Evolutionary conservation across 2,113 vertebrate genomes (phyloP).

Genomic region (mouse (Mus musculus)): DNA sequence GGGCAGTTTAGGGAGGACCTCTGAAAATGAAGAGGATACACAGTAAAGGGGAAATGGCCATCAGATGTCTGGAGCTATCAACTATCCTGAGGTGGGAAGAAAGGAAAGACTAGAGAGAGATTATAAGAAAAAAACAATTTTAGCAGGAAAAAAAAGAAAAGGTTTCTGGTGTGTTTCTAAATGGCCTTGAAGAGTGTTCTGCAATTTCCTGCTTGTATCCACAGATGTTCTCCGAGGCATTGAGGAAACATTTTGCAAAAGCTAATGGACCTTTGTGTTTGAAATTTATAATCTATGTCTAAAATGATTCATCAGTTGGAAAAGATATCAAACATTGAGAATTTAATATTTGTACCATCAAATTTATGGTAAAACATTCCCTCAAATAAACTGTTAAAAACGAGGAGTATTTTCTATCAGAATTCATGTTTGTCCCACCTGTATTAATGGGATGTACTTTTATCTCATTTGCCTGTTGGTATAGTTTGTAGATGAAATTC

Average conservation of each 20-base stretch:
- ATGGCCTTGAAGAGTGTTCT: not conserved
- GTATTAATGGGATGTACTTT: not conserved
- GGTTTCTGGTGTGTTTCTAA: not conserved
- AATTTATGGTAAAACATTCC: slow-evolving; percentile 35
- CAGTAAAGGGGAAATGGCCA: not conserved
- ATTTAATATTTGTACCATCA: slow-evolving; percentile 10
- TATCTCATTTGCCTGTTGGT: not conserved
- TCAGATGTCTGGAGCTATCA: not conserved
- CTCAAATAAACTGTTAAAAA: slow-evolving; percentile 21
- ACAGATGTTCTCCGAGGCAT: not conserved
- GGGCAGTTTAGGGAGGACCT: not conserved
- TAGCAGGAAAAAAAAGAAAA: not conserved
- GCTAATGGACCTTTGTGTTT: not conserved
- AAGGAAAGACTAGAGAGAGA: not conserved
- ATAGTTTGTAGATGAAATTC: slow-evolving; percentile 8
- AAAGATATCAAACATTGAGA: slow-evolving; percentile 10
- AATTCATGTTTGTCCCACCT: not conserved
- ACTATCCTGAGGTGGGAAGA: not conserved
- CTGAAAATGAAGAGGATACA: slow-evolving; percentile 24
- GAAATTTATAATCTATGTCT: not conserved
- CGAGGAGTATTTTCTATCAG: not conserved
- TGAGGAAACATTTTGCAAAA: slow-evolving; percentile 54
- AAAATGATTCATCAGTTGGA: slow-evolving; percentile 17
- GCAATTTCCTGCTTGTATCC: not conserved
- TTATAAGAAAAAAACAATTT: not conserved